Base-by-base conservation (phyloP, 1,140 invertebrate genomes). In the Lepidurus arcticus region DNA sequence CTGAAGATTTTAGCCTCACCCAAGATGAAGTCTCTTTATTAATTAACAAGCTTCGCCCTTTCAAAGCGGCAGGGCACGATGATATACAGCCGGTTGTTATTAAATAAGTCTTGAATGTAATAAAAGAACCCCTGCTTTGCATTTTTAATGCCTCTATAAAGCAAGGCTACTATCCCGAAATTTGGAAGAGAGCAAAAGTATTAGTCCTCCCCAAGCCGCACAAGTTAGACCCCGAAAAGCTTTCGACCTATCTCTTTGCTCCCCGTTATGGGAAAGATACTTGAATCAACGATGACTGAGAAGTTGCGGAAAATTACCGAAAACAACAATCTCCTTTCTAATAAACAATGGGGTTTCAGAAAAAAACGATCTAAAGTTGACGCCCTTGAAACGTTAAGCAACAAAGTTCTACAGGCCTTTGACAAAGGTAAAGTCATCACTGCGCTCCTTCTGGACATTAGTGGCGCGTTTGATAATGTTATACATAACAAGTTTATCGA, bases 401-500 rank as follows among this genome's bases (percentile, higher is more conserved):
- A 76, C 42, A 42, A 76, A 16, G 42, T 76, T 11, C 1, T 42
- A 76, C 9, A 44, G n/a, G 34, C 42, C 42, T 76, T 76, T 24
- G 75, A 26, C 42, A 43, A 42, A 3, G 74, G 74, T 10, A 24
- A 44, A 9, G 75, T 76, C 42, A 5, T n/a, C 47, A 76, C 34
- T 47, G 42, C 74, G 24, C 74, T 74, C 21, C n/a, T n/a, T n/a
- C n/a, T n/a, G n/a, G n/a, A n/a, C n/a, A n/a, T n/a, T n/a, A n/a
- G n/a, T n/a, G n/a, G 1, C 10, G 74, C 74, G 24, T 74, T 74
- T 74, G 74, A 74, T 24, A 76, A 76, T 43, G 75, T 76, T n/a
- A 21, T 21, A 21, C 75, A 76, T n/a, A 76, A 43, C 44, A 76
- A 76, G 42, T 5, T 76, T 43, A n/a, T 76, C n/a, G 10, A n/a